Percentiles rank a stretch among this genome's conserved stretches.
Evolutionary conservation across 2,113 vertebrate genomes (phyloP).

Genomic region (Rhinolophus sinicus): DNA sequence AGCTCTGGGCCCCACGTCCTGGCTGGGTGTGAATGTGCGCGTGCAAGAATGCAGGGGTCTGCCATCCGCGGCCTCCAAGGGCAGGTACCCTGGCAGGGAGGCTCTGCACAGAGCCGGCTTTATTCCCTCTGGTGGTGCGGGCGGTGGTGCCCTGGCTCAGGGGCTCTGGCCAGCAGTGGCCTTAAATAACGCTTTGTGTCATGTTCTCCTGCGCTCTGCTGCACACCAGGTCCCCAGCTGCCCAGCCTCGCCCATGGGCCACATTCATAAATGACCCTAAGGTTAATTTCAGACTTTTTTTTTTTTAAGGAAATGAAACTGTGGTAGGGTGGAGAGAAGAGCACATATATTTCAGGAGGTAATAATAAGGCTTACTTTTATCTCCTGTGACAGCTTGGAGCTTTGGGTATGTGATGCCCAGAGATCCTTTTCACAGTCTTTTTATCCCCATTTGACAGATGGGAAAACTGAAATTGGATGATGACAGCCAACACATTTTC

Average conservation of each 20-base stretch:
- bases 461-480: not conserved
- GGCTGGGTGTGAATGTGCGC: not conserved
- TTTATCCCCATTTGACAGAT: not conserved
- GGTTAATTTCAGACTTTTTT: constrained; percentile 12
- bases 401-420: fast-evolving
- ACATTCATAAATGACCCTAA: not conserved
- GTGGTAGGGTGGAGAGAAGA: not conserved
- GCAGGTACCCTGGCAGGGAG: not conserved
- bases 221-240: not conserved
- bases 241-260: not conserved
- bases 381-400: not conserved
- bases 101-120: constrained; percentile 59
- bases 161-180: constrained; percentile 24
- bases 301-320: constrained; percentile 18
- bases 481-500: not conserved
- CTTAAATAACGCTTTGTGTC: constrained; percentile 80
- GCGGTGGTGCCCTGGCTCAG: constrained; percentile 58
- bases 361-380: not conserved
- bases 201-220: not conserved
- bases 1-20: constrained; percentile 33
- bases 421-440: not conserved
- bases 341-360: not conserved
- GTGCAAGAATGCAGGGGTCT: constrained; percentile 64
- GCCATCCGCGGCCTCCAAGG: not conserved
- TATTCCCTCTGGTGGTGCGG: constrained; percentile 37